These are phyloP conservation scores for Rotaria sp. DNA, from an alignment of 2,888 invertebrate species.

Conservation along the genomic window DNA sequence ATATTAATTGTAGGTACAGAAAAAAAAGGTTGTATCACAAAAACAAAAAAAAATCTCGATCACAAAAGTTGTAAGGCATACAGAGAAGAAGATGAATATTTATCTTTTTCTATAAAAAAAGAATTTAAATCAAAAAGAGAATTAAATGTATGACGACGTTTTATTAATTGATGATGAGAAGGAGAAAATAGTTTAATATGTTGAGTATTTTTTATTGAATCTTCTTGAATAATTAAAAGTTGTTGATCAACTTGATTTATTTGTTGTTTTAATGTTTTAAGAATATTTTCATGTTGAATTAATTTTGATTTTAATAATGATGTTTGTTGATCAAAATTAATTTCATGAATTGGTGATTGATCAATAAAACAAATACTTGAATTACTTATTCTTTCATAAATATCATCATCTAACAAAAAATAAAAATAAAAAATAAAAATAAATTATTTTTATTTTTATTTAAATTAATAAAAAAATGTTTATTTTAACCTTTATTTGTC, in stretches of 20 bases:
- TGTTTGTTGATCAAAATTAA: neutral
- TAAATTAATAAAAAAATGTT: neutral
- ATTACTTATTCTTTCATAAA: constrained; percentile 20
- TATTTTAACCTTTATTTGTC: neutral
- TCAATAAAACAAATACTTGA: constrained; percentile 21
- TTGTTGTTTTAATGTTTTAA: neutral
- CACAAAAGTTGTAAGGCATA: constrained; percentile 15
- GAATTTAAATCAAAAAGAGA: neutral
- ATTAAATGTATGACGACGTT: constrained; percentile 27
- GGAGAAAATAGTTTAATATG: neutral
- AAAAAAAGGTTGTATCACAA: neutral
- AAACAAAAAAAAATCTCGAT: neutral
- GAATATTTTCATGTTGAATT: neutral
- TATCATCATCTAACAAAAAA: neutral
- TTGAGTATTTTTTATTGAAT: neutral
- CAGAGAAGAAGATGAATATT: neutral
- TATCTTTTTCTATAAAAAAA: neutral
- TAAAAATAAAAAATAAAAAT: neutral
- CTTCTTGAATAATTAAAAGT: neutral
- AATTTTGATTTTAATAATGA: constrained; percentile 6
- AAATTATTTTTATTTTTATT: neutral
- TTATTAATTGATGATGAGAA: neutral
- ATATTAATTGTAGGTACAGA: neutral
- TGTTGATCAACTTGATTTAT: neutral
- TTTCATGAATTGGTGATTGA: neutral